Percentiles rank a stretch among this genome's conserved stretches.
Conservation (phyloP, 2,113 vertebrate genomes). For the Dicrurus megarhynchus region DNA sequence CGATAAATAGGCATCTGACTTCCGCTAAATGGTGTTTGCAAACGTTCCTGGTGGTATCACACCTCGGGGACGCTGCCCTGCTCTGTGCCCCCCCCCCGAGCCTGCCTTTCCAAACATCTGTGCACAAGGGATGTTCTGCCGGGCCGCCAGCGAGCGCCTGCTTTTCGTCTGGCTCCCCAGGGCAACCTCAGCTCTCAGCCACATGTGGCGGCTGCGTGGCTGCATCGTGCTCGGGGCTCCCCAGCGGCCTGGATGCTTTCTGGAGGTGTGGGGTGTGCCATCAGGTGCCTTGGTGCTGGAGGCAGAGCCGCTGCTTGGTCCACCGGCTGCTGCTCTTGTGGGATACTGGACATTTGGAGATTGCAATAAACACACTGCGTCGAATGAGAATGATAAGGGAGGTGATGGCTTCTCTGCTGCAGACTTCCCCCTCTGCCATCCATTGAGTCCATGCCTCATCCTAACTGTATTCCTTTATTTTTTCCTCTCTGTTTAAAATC, state of each 20-base stretch:
- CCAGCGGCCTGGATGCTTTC: rapidly evolving
- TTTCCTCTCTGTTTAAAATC: not conserved
- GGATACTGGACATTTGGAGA: not conserved
- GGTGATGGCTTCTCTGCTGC: not conserved
- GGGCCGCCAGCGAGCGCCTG: not conserved
- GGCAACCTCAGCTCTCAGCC: not conserved
- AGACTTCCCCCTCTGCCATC: not conserved
- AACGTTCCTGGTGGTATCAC: not conserved
- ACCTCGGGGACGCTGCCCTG: not conserved
- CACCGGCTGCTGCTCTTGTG: rapidly evolving
- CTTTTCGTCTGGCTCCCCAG: not conserved
- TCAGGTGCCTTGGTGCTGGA: not conserved
- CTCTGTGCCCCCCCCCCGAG: not conserved
- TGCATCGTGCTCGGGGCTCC: rapidly evolving
- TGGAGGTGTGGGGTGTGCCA: rapidly evolving
- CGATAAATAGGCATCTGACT: not conserved
- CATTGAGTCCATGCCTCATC: not conserved
- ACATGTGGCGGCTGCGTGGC: not conserved
- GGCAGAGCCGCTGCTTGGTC: not conserved
- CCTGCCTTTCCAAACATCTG: not conserved
- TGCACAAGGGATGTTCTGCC: not conserved
- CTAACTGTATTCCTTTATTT: not conserved
- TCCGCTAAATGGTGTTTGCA: conserved; percentile 4
- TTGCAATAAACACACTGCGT: not conserved
- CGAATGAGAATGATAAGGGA: not conserved